phyloP scores from a whole-genome alignment of 2,797 vertebrate genomes.

The Selene dorsalis region DNA sequence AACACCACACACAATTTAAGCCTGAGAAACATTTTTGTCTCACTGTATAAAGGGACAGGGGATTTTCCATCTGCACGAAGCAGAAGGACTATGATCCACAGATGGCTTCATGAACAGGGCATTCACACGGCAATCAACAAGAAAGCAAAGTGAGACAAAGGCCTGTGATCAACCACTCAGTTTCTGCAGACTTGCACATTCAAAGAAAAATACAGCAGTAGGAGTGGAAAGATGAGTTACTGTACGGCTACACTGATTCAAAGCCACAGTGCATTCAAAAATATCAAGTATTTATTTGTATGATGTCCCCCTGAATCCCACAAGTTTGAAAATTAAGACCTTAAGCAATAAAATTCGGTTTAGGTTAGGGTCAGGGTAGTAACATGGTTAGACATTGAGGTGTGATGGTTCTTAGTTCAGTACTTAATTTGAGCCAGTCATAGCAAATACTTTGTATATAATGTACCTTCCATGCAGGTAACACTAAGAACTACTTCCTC shows the following conservation, averaged over 20 bases:
- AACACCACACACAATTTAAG: slow-evolving; percentile 11
- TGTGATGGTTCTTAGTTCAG: no score
- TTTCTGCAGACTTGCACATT: slow-evolving; percentile 8
- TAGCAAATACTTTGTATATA: no score
- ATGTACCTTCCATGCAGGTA: no score
- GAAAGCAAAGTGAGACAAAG: slow-evolving; percentile 20
- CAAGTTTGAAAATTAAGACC: no score
- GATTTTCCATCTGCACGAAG: slow-evolving; percentile 43
- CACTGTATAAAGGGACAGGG: neutral
- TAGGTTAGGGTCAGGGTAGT: no score
- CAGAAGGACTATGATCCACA: slow-evolving; percentile 64
- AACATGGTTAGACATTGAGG: no score
- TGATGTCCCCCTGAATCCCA: no score
- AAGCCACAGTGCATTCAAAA: neutral
- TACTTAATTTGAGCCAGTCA: no score
- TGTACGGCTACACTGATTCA: neutral
- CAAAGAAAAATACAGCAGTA: neutral
- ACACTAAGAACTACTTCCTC: no score
- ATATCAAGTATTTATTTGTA: neutral
- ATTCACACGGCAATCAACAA: slow-evolving; percentile 50
- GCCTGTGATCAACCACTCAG: slow-evolving; percentile 13
- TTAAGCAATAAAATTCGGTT: no score
- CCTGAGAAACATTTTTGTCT: neutral
- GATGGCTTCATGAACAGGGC: slow-evolving; percentile 69
- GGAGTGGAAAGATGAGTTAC: neutral